Evolutionary conservation across 1,140 invertebrate species (phyloP).

Genomic region (Orius insidiosus): DNA sequence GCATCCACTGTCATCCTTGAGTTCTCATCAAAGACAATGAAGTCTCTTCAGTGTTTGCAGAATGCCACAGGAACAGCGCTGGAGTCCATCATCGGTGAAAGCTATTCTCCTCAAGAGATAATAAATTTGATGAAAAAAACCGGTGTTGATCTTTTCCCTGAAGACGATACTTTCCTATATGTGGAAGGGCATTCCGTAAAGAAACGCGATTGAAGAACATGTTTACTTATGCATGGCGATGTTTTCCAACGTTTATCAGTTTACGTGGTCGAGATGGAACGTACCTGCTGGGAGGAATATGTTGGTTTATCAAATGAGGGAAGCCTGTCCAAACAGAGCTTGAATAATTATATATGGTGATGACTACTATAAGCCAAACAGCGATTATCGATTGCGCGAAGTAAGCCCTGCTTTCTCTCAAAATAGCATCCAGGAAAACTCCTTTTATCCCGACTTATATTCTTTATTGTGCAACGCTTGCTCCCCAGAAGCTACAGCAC

Average conservation of each 20-base stretch:
- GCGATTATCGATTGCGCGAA: slow-evolving; percentile 49
- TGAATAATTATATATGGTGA: slow-evolving; percentile 36
- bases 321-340: slow-evolving; percentile 36
- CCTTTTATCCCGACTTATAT: slow-evolving; percentile 49
- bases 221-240: slow-evolving; percentile 69
- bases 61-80: slow-evolving; percentile 35
- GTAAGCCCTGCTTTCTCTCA: slow-evolving; percentile 43
- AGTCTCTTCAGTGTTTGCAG: slow-evolving; percentile 35
- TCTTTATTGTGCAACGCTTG: slow-evolving; percentile 29
- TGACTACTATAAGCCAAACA: slow-evolving; percentile 42
- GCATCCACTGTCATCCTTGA: slow-evolving; percentile 50
- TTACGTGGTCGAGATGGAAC: slow-evolving; percentile 83
- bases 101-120: slow-evolving; percentile 32
- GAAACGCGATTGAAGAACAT: slow-evolving; percentile 58
- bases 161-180: slow-evolving; percentile 65
- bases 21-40: slow-evolving; percentile 30
- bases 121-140: slow-evolving; percentile 43
- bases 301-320: slow-evolving; percentile 53
- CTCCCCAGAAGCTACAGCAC: slow-evolving; percentile 12
- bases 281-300: slow-evolving; percentile 39
- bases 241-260: slow-evolving; percentile 54
- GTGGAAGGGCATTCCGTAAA: slow-evolving; percentile 56
- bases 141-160: slow-evolving; percentile 82
- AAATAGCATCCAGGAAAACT: slow-evolving; percentile 30
- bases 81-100: slow-evolving; percentile 34